Evolutionary conservation across 2,888 invertebrate species (phyloP).

Genomic region (Bibio marci): DNA sequence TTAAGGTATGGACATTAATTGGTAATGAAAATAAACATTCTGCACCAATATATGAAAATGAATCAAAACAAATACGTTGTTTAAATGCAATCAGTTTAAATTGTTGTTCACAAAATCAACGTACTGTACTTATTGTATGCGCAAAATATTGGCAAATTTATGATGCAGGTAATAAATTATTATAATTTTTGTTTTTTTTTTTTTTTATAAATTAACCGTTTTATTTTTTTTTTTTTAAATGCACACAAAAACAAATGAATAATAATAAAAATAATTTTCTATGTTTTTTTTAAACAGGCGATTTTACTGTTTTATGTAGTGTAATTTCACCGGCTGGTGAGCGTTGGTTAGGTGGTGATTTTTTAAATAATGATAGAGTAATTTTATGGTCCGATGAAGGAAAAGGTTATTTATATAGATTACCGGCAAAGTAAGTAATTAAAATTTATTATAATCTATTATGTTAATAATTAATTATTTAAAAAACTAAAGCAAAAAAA

Average conservation of each 20-base stretch:
- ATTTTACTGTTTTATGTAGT: constrained; percentile 89
- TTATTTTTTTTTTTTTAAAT: not conserved
- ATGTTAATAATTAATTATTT: no score
- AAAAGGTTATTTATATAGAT: constrained; percentile 84
- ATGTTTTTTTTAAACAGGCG: constrained; percentile 39
- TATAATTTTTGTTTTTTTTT: not conserved
- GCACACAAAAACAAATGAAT: not conserved
- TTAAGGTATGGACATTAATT: constrained; percentile 90
- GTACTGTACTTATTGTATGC: constrained; percentile 92
- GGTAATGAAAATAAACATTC: constrained; percentile 77
- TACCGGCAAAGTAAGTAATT: constrained; percentile 80
- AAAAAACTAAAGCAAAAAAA: no score
- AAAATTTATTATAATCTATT: no score
- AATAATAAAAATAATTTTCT: constrained; percentile 1
- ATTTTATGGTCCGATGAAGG: constrained; percentile 94
- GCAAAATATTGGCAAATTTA: constrained; percentile 93
- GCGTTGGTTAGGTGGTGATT: constrained; percentile 92
- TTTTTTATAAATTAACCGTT: not conserved
- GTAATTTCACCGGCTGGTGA: constrained; percentile 78
- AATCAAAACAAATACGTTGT: constrained; percentile 92
- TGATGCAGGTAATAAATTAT: constrained; percentile 43
- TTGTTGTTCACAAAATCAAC: constrained; percentile 89
- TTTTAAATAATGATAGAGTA: constrained; percentile 78
- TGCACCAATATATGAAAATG: constrained; percentile 86
- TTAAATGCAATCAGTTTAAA: constrained; percentile 83